Conservation (phyloP, 2,797 vertebrate species). For the Muscicapa striata region DNA sequence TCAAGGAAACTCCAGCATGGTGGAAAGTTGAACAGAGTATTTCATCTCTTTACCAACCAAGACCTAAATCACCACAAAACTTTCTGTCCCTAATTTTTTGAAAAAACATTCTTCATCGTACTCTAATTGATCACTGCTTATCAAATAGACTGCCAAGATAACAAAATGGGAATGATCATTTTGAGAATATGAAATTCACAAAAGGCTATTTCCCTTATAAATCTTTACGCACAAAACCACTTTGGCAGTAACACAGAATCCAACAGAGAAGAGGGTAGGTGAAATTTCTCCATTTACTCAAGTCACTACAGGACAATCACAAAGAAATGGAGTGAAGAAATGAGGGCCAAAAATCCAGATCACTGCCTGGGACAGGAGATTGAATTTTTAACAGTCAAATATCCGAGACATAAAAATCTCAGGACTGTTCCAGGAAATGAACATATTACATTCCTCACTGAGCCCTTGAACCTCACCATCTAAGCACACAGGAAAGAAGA, state of each 20-base stretch:
- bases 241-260: neutral
- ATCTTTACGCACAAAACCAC: neutral
- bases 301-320: neutral
- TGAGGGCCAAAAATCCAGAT: neutral
- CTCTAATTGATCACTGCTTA: neutral
- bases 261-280: neutral
- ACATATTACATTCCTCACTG: neutral
- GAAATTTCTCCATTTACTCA: neutral
- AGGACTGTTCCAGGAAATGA: neutral
- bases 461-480: neutral
- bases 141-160: neutral
- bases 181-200: neutral
- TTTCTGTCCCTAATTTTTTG: neutral
- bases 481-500: conserved; percentile 5
- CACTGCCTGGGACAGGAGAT: neutral
- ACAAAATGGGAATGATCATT: neutral
- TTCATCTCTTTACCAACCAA: neutral
- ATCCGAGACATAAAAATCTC: neutral
- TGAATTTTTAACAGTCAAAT: neutral
- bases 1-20: accelerated
- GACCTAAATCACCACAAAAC: neutral
- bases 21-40: neutral
- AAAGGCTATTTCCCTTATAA: neutral
- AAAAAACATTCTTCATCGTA: neutral
- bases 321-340: neutral